Evolutionary conservation across 1,140 invertebrate genomes (phyloP), one percentile per base, ranked within the genome.

Genomic region (Aphidius gifuensis): DNA sequence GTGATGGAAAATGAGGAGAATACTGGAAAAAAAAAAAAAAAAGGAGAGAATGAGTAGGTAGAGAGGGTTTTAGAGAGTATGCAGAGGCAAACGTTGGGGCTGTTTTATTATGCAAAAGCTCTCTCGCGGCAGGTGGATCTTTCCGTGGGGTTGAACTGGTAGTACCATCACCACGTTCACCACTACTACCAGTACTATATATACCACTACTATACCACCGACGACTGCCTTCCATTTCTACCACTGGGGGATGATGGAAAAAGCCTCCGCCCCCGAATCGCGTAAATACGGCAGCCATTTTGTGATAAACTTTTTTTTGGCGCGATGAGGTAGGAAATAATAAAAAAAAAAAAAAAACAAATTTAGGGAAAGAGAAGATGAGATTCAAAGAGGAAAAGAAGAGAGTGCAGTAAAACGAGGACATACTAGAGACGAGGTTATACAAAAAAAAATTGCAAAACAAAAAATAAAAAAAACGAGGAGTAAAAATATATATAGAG

Each of bases 51-150:
- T 65, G 49, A 59, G 59, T 58, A 64, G 51, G 67, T 61, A 61
- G 67, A 66, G 45, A 55, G 57, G 58, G 56, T 48, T 60, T 53
- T 55, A 50, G 51, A 65, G 70, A 66, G 68, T 66, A 68, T 69
- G 72, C 72, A 73, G 49, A 58, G 56, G 54, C 56, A 48, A 58
- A 59, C 51, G 53, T 48, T 60, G 77, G 71, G 77, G 71, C 74
- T 79, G 76, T 80, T 80, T 80, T 81, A 81, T 80, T 81, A 81
- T 81, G 79, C 79, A 80, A 80, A 81, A 80, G 77, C 78, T 79
- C 78, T 79, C 76, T 80, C 75, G 74, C 74, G 73, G 75, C 74
- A 76, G 78, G 74, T 79, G 76, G 73, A 71, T 76, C 73, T 75
- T 75, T 79, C 71, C 61, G 65, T 57, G 49, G 58, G 61, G 61